Evolutionary conservation across 2,888 invertebrate species (phyloP), one percentile per base, ranked within the genome.

Genomic region (Subacronicta megacephala): DNA sequence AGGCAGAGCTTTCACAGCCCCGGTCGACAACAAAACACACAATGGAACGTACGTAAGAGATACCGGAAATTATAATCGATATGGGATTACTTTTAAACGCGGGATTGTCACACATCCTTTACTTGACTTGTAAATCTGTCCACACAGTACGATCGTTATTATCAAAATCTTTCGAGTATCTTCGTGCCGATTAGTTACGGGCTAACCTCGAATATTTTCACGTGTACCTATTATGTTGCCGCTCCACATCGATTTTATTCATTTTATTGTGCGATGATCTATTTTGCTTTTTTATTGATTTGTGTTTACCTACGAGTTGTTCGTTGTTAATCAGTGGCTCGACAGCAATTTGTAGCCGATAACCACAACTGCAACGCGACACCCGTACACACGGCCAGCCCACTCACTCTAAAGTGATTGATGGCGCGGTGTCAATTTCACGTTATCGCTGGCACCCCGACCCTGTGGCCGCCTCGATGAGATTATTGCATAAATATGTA

Each of bases 291-390:
- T 77, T 75, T 68, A 69, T 77, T 68, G 49, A 73, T 69, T 69
- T 60, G 63, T 78, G 62, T 76, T 73, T 77, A 72, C 58, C 60
- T 73, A 69, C 62, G 62, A 68, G 72, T 76, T 67, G 69, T 81
- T 79, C 78, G 82, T 82, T 83, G 84, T 89, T 89, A 87, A 90
- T 89, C 85, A 88, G 81, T 81, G 78, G 77, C 75, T 77, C 83
- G 89, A 90, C 87, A 85, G 82, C 89, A 90, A 90, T 92, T 92
- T 92, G 91, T 90, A 86, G 78, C 79, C 82, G 85, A 91, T 90
- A 90, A 89, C 91, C 91, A 81, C 91, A 89, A 89, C 81, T 88
- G 90, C 85, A 90, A 90, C 83, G 80, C 84, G 89, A 92, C 83
- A 89, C 89, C 82, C 70, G 72, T 71, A 75, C 79, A 77, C 81